These are phyloP conservation scores for Acrossocheilus fasciatus DNA, from an alignment of 2,797 vertebrate genomes.

Conservation along the genomic window DNA sequence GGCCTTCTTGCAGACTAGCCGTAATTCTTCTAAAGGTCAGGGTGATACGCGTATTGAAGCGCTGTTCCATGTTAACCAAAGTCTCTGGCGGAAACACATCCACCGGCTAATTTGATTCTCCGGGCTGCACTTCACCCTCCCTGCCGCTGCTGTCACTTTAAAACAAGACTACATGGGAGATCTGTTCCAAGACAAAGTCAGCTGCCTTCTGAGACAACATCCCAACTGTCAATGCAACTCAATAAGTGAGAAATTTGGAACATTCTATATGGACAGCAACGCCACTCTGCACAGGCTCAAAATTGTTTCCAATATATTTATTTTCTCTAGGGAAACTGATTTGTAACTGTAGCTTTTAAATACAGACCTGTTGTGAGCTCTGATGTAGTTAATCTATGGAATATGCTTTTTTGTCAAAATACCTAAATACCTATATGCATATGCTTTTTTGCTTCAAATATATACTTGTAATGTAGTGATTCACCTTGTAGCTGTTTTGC, in stretches of 20 bases:
- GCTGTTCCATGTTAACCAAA: slow-evolving; percentile 57
- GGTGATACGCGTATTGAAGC: slow-evolving; percentile 57
- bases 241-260: not conserved
- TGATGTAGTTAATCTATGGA: not conserved
- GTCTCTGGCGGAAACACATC: slow-evolving; percentile 61
- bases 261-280: not conserved
- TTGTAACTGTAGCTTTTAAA: not conserved
- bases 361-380: not conserved
- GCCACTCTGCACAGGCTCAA: not conserved
- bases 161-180: not conserved
- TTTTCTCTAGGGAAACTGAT: not conserved
- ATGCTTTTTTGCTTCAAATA: not conserved
- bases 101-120: slow-evolving; percentile 61
- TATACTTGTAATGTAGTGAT: not conserved
- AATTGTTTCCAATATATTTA: not conserved
- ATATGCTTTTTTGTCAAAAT: not conserved
- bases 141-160: not conserved
- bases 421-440: too few relatives aligned
- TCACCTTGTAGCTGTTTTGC: not conserved
- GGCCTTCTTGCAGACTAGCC: slow-evolving; percentile 35
- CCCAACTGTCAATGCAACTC: not conserved
- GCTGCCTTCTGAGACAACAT: not conserved
- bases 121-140: not conserved
- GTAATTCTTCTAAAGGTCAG: slow-evolving; percentile 69
- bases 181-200: slow-evolving; percentile 5